Base-by-base conservation (phyloP, 2,797 vertebrate species). In the Brachyalestes nurse region DNA sequence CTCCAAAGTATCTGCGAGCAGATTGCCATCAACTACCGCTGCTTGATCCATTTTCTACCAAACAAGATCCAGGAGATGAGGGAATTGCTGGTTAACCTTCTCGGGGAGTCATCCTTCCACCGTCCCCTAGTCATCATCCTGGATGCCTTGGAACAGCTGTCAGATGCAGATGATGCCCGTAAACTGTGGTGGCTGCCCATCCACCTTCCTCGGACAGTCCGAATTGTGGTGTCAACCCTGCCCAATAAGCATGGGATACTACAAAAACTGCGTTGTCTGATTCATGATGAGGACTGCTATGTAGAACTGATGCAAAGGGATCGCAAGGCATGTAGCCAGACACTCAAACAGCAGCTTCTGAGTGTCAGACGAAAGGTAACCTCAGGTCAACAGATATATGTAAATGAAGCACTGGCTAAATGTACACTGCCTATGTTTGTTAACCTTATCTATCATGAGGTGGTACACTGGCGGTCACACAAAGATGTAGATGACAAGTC, bases 341-440 rank as follows among this genome's bases (percentile, higher is more conserved):
- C 97, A 45, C 93, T 99, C 84, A 99, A 99, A 90, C 97, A 98
- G 88, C 98, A 99, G 90, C 92, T 99, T 83, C 92, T 99, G 55
- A 90, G 91, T 12, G 96, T 99, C 85, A 98, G 97, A 88, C 94
- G 98, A 82, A 99, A 99, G 90, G 97, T 99, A 90, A 99, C 98
- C 5, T 99, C 98, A 1, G 98, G 98, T 72, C 98, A 99, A 89
- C 98, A 99, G 90, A 99, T 99, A 84, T 99, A 99, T 0, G 97
- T 99, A 81, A 99, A 99, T 75, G 97, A 98, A 64, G 98, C 97
- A 0, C 93, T 99, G 80, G 97, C 97, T 70, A 99, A 97, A 90
- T 99, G 98, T 87, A 99, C 98, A 0, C 92, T 99, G 88, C 98
- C 98, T 6, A 99, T 99, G 98, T 99, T 98, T 92, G 95, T 99